A percentile compares a stretch with the other conserved stretches of the same genome.
phyloP scores from a whole-genome alignment of 1,140 invertebrate species.

The Panulirus ornatus region DNA sequence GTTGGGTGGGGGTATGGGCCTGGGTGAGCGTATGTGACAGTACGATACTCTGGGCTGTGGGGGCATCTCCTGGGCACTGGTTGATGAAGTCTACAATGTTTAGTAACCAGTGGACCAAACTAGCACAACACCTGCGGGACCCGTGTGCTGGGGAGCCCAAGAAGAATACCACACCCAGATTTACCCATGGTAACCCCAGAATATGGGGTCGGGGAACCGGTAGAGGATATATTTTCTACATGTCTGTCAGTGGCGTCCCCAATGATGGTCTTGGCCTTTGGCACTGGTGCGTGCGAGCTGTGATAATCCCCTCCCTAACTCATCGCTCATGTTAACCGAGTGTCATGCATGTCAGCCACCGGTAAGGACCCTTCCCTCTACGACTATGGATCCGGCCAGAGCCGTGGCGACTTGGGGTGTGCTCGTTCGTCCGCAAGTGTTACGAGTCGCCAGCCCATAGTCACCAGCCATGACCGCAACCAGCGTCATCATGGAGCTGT shows the following conservation, averaged over 20 bases:
- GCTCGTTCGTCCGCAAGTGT: not conserved
- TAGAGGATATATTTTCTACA: not conserved
- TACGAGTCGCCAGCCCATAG: slow-evolving; percentile 3
- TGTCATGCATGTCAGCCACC: not conserved
- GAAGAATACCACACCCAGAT: not conserved
- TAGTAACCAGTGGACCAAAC: slow-evolving; percentile 71
- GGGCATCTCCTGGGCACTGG: slow-evolving; percentile 63
- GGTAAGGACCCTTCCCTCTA: not conserved
- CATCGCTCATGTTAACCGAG: slow-evolving; percentile 2
- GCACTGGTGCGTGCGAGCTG: slow-evolving; percentile 51
- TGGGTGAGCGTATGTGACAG: slow-evolving; percentile 13
- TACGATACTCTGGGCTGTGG: slow-evolving; percentile 49
- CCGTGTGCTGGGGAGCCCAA: slow-evolving; percentile 10
- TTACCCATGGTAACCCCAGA: too few relatives aligned
- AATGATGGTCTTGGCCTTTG: slow-evolving; percentile 39
- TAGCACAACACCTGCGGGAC: slow-evolving; percentile 64
- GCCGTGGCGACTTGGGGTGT: slow-evolving; percentile 4
- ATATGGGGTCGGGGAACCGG: too few relatives aligned
- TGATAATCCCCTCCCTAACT: slow-evolving; percentile 44
- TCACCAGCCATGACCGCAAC: slow-evolving; percentile 55
- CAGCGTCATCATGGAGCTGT: slow-evolving; percentile 64
- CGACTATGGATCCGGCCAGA: slow-evolving; percentile 9
- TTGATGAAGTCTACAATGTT: slow-evolving; percentile 69
- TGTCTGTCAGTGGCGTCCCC: not conserved
- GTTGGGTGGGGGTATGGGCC: not conserved